These are phyloP conservation scores for Antechinus stuartii DNA, from an alignment of 2,113 vertebrate species.

Conservation along the genomic window DNA sequence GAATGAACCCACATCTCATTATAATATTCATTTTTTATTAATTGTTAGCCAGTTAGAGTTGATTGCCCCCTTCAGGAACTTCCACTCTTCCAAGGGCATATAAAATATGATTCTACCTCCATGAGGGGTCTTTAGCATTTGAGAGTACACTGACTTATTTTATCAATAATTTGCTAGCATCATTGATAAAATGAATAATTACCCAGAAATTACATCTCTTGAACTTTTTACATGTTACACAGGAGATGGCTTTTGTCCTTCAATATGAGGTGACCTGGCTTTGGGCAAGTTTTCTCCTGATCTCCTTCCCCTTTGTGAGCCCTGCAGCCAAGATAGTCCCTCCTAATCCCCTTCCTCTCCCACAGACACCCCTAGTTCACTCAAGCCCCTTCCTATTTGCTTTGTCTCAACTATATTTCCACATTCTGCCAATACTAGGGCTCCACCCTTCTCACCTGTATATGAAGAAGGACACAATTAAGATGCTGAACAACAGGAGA, in stretches of 20 bases:
- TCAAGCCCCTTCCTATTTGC: not conserved
- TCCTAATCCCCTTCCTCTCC: not conserved
- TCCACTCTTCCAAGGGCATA: not conserved
- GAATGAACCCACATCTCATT: not conserved
- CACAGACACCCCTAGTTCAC: not conserved
- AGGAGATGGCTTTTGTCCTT: not conserved
- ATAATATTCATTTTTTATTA: not conserved
- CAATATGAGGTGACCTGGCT: not conserved
- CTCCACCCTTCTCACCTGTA: conserved; percentile 86
- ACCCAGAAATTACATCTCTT: not conserved
- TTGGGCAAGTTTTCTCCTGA: not conserved
- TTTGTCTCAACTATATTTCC: not conserved
- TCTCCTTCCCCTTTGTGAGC: not conserved
- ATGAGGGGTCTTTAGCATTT: not conserved
- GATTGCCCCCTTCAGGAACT: not conserved
- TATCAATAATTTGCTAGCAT: not conserved
- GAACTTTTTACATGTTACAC: not conserved
- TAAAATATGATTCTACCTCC: not conserved
- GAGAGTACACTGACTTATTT: not conserved
- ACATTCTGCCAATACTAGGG: not conserved
- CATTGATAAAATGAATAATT: not conserved
- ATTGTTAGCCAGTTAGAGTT: not conserved
- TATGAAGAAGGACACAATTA: conserved; percentile 90
- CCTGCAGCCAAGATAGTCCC: not conserved
- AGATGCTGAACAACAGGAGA: conserved; percentile 88